Percentiles rank a stretch among this genome's conserved stretches.
phyloP scores from a whole-genome alignment of 2,113 vertebrate species.

The Recurvirostra avosetta region DNA sequence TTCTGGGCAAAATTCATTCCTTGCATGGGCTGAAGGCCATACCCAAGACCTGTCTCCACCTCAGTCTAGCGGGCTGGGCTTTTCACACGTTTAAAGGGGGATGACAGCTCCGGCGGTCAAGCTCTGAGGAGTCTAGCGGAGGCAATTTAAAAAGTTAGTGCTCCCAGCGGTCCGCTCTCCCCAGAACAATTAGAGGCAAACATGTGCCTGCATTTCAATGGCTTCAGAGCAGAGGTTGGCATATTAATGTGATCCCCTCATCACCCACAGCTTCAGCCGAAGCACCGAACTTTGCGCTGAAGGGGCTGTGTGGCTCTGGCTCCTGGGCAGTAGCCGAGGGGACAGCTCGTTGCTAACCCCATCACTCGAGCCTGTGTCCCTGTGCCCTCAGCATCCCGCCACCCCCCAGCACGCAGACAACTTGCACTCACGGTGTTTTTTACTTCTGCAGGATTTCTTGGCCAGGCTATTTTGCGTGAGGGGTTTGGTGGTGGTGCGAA shows the following conservation, averaged over 20 bases:
- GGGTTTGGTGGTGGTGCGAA: not conserved
- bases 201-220: slow-evolving; percentile 23
- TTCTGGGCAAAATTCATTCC: not conserved
- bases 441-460: not conserved
- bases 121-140: not conserved
- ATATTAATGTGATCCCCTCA: not conserved
- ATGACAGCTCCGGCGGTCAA: not conserved
- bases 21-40: not conserved
- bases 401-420: not conserved
- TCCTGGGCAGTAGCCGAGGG: not conserved
- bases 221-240: not conserved
- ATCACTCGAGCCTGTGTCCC: not conserved
- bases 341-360: not conserved
- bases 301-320: rapidly evolving
- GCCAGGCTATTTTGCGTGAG: not conserved
- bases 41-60: not conserved
- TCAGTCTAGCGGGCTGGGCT: not conserved
- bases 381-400: not conserved
- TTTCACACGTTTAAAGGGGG: not conserved
- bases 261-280: not conserved
- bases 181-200: slow-evolving; percentile 34
- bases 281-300: not conserved
- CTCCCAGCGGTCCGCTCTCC: not conserved
- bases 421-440: not conserved
- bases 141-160: slow-evolving; percentile 11